phyloP scores from a whole-genome alignment of 2,113 vertebrate species.

The Festucalex cinctus region DNA sequence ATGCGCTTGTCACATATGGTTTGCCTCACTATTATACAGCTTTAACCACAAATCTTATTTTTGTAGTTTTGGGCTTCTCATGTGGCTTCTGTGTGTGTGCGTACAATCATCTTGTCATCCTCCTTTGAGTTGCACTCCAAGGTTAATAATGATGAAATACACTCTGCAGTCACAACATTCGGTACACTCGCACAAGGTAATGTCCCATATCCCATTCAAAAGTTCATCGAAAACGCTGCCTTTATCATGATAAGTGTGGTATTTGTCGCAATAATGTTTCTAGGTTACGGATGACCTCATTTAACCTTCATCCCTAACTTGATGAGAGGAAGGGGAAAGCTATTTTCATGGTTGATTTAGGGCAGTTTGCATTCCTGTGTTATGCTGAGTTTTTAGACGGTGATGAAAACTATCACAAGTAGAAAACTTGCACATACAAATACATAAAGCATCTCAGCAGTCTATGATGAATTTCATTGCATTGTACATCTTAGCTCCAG shows the following conservation, averaged over 20 bases:
- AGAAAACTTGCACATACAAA: background rate
- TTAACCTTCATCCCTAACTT: background rate
- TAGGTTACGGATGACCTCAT: background rate
- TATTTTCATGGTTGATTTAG: background rate
- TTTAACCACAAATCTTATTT: conserved; percentile 1
- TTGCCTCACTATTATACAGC: conserved; percentile 8
- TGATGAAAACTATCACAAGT: background rate
- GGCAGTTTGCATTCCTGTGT: background rate
- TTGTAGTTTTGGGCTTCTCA: conserved; percentile 4
- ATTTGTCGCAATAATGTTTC: background rate
- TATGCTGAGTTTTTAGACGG: background rate
- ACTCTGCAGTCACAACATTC: background rate
- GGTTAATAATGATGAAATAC: conserved; percentile 1
- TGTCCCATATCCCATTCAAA: background rate
- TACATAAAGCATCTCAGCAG: background rate
- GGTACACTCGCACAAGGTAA: background rate
- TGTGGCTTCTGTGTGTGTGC: conserved; percentile 5
- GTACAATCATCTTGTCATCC: background rate
- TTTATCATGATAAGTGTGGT: background rate
- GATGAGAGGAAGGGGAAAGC: background rate
- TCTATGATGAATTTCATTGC: background rate
- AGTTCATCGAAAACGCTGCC: background rate
- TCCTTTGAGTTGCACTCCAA: conserved; percentile 7
- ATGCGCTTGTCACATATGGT: conserved; percentile 11
- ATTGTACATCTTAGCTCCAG: background rate